phyloP scores from a whole-genome alignment of 1,140 invertebrate species.

The Cotesia vestalis region DNA sequence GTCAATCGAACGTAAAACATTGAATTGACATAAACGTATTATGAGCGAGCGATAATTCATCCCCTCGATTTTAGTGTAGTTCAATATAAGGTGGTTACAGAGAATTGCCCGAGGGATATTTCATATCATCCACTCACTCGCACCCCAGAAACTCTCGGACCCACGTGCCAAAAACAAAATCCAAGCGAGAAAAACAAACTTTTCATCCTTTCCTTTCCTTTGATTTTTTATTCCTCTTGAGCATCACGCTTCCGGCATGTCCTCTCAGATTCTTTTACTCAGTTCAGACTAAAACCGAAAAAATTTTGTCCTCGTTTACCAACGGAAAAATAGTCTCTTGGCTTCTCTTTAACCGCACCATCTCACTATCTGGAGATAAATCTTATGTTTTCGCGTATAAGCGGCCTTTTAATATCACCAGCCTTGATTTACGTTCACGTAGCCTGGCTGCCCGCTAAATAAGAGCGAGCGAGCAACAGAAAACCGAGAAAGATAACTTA shows the following conservation, averaged over 20 bases:
- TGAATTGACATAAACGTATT: neutral
- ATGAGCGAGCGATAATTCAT: constrained; percentile 9
- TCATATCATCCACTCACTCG: constrained; percentile 11
- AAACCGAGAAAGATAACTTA: neutral
- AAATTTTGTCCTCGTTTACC: neutral
- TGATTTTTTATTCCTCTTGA: neutral
- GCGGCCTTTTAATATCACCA: constrained; percentile 41
- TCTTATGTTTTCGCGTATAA: constrained; percentile 42
- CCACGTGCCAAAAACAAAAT: constrained; percentile 13
- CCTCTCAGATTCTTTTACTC: constrained; percentile 8
- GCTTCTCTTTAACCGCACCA: neutral
- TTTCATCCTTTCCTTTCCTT: neutral
- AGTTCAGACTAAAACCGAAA: neutral
- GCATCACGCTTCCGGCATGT: constrained; percentile 24
- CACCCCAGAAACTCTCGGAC: neutral
- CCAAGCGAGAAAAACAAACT: too few species aligned
- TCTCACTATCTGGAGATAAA: constrained; percentile 32
- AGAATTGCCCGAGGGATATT: constrained; percentile 6
- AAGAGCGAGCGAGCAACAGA: constrained; percentile 10
- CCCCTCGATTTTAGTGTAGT: constrained; percentile 12
- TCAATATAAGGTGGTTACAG: constrained; percentile 31
- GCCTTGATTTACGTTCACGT: constrained; percentile 32
- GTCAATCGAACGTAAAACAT: too few species aligned
- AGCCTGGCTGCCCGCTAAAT: constrained; percentile 26
- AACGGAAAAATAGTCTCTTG: neutral